A percentile compares a stretch with the other conserved stretches of the same genome.
Conservation (phyloP, 2,113 vertebrate genomes). For the Oreochromis tanganicae region DNA sequence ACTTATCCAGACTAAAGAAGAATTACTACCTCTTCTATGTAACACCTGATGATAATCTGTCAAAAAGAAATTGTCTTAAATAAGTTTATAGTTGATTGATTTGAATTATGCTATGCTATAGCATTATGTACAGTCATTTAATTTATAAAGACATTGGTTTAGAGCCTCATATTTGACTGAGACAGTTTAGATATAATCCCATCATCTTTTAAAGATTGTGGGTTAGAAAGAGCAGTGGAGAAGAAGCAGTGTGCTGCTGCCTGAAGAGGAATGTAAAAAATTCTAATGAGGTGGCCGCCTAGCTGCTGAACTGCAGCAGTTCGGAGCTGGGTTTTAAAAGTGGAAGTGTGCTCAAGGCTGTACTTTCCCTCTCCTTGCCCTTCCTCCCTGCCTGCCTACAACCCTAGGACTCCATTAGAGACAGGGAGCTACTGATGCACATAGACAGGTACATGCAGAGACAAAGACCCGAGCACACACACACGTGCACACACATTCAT, state of each 20-base stretch:
- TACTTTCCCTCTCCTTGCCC: conserved; percentile 50
- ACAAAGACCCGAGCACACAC: background rate
- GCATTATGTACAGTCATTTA: background rate
- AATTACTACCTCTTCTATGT: background rate
- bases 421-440: background rate
- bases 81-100: background rate
- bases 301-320: conserved; percentile 39
- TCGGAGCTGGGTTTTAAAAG: conserved; percentile 37
- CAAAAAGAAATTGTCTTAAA: background rate
- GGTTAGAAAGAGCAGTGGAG: conserved; percentile 3
- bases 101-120: background rate
- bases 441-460: conserved; percentile 26
- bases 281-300: conserved; percentile 57
- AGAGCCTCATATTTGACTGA: background rate
- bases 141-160: background rate
- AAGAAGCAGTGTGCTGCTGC: conserved; percentile 32
- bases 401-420: conserved; percentile 44
- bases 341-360: conserved; percentile 50
- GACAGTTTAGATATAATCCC: background rate
- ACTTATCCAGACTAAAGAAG: background rate
- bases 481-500: background rate
- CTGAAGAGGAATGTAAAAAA: conserved; percentile 62
- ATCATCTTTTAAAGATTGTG: background rate
- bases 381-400: background rate
- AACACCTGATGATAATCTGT: background rate